Evolutionary conservation across 1,140 invertebrate species (phyloP).

Genomic region (Hycleus phaleratus): DNA sequence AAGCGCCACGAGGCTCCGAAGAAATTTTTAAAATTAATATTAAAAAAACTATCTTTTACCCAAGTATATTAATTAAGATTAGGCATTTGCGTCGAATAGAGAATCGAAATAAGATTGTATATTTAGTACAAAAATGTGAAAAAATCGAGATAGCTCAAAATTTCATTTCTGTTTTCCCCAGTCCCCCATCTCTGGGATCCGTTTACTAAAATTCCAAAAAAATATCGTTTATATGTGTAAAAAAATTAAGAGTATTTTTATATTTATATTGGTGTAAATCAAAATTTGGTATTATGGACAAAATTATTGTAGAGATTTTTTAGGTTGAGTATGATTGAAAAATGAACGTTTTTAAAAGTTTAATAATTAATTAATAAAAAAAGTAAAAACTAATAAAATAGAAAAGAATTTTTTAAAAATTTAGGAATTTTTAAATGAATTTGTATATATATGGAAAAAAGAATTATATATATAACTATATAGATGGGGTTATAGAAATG

Average conservation of each 20-base stretch:
- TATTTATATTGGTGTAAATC: slow-evolving; percentile 46
- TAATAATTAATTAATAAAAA: slow-evolving; percentile 24
- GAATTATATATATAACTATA: slow-evolving; percentile 43
- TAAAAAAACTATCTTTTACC: too few relatives aligned
- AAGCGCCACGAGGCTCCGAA: slow-evolving; percentile 37
- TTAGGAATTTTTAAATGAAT: slow-evolving; percentile 45
- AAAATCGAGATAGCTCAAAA: slow-evolving; percentile 44
- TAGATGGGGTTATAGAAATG: slow-evolving; percentile 14
- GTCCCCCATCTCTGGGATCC: slow-evolving; percentile 10
- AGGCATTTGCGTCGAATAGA: slow-evolving; percentile 39
- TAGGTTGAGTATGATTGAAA: slow-evolving; percentile 23
- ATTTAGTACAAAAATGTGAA: slow-evolving; percentile 42
- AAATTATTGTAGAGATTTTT: slow-evolving; percentile 40
- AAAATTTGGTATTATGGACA: slow-evolving; percentile 42
- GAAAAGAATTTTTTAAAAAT: slow-evolving; percentile 28
- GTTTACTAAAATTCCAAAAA: slow-evolving; percentile 22
- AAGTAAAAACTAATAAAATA: too few relatives aligned
- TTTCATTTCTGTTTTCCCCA: slow-evolving; percentile 29
- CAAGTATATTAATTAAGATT: slow-evolving; percentile 37
- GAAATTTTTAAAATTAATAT: slow-evolving; percentile 4
- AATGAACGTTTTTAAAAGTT: slow-evolving; percentile 31
- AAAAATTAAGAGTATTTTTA: slow-evolving; percentile 43
- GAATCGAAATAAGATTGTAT: slow-evolving; percentile 43
- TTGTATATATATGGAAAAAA: slow-evolving; percentile 39
- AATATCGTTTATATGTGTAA: slow-evolving; percentile 39